Evolutionary conservation across 2,888 invertebrate genomes (phyloP).

Genomic region (Drosophila niveifrons): DNA sequence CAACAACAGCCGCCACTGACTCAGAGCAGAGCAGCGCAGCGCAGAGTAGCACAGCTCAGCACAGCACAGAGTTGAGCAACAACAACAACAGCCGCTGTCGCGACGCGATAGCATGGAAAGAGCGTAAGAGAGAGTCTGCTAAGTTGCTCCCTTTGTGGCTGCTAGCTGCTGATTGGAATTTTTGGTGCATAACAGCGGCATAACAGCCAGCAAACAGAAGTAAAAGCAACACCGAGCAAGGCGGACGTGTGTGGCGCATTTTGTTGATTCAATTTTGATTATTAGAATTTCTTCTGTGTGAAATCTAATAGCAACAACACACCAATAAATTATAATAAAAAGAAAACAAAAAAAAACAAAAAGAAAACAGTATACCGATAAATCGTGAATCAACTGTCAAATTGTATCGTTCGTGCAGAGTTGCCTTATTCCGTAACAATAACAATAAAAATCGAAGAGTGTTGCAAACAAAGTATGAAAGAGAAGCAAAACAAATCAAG

Average conservation of each 20-base stretch:
- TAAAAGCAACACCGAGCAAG: slow-evolving; percentile 65
- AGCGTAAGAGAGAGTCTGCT: slow-evolving; percentile 27
- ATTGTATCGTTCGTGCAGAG: slow-evolving; percentile 41
- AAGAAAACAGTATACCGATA: slow-evolving; percentile 16
- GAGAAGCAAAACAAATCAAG: slow-evolving; percentile 5
- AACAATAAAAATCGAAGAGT: slow-evolving; percentile 27
- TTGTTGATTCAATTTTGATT: slow-evolving; percentile 41
- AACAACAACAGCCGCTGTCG: slow-evolving; percentile 16
- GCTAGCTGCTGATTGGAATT: slow-evolving; percentile 57
- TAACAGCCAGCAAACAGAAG: slow-evolving; percentile 60
- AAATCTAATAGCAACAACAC: slow-evolving; percentile 34
- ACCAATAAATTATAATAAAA: slow-evolving; percentile 27
- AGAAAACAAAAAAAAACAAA: slow-evolving; percentile 1
- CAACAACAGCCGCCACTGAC: slow-evolving; percentile 45
- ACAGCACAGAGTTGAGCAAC: slow-evolving; percentile 2
- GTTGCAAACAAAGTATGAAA: slow-evolving; percentile 39
- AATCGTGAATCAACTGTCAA: slow-evolving; percentile 19
- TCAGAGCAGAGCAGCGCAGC: slow-evolving; percentile 24
- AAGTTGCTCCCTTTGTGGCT: slow-evolving; percentile 29
- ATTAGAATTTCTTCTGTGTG: slow-evolving; percentile 56
- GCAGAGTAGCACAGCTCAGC: slow-evolving; percentile 10
- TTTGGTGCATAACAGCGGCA: slow-evolving; percentile 60
- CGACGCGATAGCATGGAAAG: slow-evolving; percentile 21
- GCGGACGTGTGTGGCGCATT: slow-evolving; percentile 64
- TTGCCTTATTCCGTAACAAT: slow-evolving; percentile 47